Percentiles rank a stretch among this genome's conserved stretches.
phyloP scores from a whole-genome alignment of 2,888 invertebrate genomes.

The Physocephala rufipes region DNA sequence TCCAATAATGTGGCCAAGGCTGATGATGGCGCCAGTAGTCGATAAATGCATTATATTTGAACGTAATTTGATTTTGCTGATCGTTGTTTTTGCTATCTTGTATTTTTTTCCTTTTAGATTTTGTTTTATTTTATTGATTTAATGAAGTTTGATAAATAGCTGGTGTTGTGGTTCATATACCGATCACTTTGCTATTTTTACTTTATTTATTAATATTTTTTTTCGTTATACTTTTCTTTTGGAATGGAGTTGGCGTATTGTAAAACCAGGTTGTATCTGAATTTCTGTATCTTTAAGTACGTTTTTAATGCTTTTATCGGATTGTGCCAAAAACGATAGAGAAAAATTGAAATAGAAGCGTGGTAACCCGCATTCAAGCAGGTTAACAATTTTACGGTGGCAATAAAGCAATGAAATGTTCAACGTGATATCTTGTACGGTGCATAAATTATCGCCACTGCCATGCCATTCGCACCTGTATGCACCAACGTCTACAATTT shows the following conservation, averaged over 20 bases:
- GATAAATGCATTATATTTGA: background rate
- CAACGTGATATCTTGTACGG: too few species aligned
- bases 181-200: background rate
- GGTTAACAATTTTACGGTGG: too few species aligned
- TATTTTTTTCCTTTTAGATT: background rate
- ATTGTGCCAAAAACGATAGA: background rate
- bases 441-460: background rate
- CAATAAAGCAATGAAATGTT: too few species aligned
- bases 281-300: background rate
- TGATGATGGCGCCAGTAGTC: background rate
- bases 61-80: background rate
- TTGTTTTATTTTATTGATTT: background rate
- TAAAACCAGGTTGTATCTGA: slow-evolving; percentile 1
- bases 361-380: too few species aligned
- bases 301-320: background rate
- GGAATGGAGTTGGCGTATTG: background rate
- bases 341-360: background rate
- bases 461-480: background rate
- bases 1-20: background rate
- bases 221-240: background rate
- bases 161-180: background rate
- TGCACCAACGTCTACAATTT: background rate
- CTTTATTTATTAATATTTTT: background rate
- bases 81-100: background rate
- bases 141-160: background rate